Evolutionary conservation across 2,797 vertebrate species (phyloP).

Genomic region (Pangasius sanitwongsei): DNA sequence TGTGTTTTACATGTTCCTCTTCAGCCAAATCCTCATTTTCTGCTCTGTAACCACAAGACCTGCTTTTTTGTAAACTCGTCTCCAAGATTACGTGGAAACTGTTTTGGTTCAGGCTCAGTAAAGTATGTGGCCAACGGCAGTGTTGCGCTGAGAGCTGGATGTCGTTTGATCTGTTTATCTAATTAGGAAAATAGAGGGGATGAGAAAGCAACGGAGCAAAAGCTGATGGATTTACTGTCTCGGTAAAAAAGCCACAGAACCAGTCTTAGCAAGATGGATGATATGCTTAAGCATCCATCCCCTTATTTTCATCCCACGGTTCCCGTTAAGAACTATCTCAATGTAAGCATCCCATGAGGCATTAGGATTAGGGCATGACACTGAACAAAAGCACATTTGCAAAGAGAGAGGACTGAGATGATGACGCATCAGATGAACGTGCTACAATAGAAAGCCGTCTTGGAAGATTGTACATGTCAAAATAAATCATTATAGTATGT

Average conservation of each 20-base stretch:
- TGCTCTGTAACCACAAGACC: slow-evolving; percentile 60
- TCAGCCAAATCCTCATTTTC: slow-evolving; percentile 63
- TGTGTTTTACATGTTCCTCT: slow-evolving; percentile 61
- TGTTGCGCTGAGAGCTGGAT: slow-evolving; percentile 47
- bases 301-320: slow-evolving; percentile 41
- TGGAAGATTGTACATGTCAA: slow-evolving; percentile 29
- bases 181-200: slow-evolving; percentile 53
- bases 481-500: slow-evolving; percentile 42
- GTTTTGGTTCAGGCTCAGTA: slow-evolving; percentile 41
- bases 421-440: slow-evolving; percentile 18
- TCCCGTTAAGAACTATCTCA: slow-evolving; percentile 42
- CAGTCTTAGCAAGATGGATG: slow-evolving; percentile 65
- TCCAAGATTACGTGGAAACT: slow-evolving; percentile 46
- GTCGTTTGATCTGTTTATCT: slow-evolving; percentile 61
- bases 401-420: slow-evolving; percentile 4
- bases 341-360: slow-evolving; percentile 31
- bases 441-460: slow-evolving; percentile 2
- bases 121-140: slow-evolving; percentile 55
- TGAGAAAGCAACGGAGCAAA: slow-evolving; percentile 34
- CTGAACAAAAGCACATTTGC: slow-evolving; percentile 19
- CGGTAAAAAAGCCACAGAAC: slow-evolving; percentile 56
- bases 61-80: slow-evolving; percentile 66
- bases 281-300: slow-evolving; percentile 58
- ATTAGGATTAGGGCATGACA: slow-evolving; percentile 34
- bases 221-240: slow-evolving; percentile 59